Percentiles rank a stretch among this genome's conserved stretches.
These are phyloP conservation scores for Drosophila peninsularis DNA, from an alignment of 2,888 invertebrate genomes.

Conservation along the genomic window DNA sequence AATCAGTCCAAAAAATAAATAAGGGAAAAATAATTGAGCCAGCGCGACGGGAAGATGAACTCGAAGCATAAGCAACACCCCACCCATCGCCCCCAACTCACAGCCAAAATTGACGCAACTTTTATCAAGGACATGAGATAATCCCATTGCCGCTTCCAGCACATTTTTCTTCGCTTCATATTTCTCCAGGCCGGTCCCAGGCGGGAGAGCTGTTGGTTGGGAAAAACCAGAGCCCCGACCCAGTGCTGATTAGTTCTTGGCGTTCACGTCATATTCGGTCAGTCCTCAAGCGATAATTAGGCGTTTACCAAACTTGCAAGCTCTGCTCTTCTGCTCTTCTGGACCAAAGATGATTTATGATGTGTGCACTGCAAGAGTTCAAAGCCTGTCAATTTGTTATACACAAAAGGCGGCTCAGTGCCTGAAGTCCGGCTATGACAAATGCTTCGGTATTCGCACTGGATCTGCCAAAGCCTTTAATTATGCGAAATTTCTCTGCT, in stretches of 20 bases:
- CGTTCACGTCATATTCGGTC: slow-evolving; percentile 28
- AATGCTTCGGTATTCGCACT: slow-evolving; percentile 34
- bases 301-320: slow-evolving; percentile 50
- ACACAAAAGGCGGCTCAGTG: slow-evolving; percentile 21
- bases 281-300: slow-evolving; percentile 67
- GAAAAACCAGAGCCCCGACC: slow-evolving; percentile 9
- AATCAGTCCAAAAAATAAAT: slow-evolving; percentile 48
- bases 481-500: slow-evolving; percentile 33
- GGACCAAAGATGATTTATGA: slow-evolving; percentile 70
- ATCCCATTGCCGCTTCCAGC: slow-evolving; percentile 41
- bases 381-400: slow-evolving; percentile 62
- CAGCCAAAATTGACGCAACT: slow-evolving; percentile 27
- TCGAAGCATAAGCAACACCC: neutral
- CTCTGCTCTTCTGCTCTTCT: slow-evolving; percentile 14
- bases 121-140: slow-evolving; percentile 61
- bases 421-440: slow-evolving; percentile 33
- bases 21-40: slow-evolving; percentile 70
- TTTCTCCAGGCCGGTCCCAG: slow-evolving; percentile 25
- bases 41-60: slow-evolving; percentile 21
- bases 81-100: neutral
- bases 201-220: neutral
- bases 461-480: slow-evolving; percentile 48
- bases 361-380: slow-evolving; percentile 53
- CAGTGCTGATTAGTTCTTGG: slow-evolving; percentile 34
- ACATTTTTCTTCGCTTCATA: slow-evolving; percentile 39